Evolutionary conservation across 2,888 invertebrate species (phyloP).

Genomic region (Tiliacea aurago): DNA sequence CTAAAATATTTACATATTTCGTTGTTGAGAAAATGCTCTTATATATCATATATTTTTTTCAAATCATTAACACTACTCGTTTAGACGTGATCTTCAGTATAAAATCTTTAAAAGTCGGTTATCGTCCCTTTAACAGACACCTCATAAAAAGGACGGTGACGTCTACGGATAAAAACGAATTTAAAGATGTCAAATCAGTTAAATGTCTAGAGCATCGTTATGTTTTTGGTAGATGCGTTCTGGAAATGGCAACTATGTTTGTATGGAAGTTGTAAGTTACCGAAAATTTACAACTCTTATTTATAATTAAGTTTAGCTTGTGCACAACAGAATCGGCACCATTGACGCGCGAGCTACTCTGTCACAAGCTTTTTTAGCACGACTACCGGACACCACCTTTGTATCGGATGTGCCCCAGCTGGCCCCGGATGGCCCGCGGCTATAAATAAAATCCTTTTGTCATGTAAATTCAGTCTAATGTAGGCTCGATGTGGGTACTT

Average conservation of each 20-base stretch:
- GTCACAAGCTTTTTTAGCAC: not conserved
- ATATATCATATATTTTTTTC: too few relatives aligned
- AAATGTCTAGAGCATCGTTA: too few relatives aligned
- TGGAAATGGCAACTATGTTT: not conserved
- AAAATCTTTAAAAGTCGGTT: too few relatives aligned
- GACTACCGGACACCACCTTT: not conserved
- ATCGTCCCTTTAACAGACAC: too few relatives aligned
- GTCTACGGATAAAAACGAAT: not conserved
- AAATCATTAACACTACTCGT: too few relatives aligned
- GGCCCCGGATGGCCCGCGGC: not conserved
- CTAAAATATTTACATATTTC: too few relatives aligned
- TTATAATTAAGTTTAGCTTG: not conserved
- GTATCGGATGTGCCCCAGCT: not conserved
- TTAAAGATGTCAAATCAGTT: not conserved
- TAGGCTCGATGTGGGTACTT: not conserved
- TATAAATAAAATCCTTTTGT: slow-evolving; percentile 34
- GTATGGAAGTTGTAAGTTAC: not conserved
- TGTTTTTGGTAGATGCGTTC: not conserved
- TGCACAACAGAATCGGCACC: too few relatives aligned
- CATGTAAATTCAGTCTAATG: slow-evolving; percentile 29
- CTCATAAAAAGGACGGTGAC: not conserved
- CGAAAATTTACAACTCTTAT: not conserved
- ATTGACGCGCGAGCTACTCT: not conserved
- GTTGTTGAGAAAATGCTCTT: too few relatives aligned
- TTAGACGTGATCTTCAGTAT: too few relatives aligned